Base-by-base conservation (phyloP, 2,888 invertebrate species). In the Cordilura impudica region DNA sequence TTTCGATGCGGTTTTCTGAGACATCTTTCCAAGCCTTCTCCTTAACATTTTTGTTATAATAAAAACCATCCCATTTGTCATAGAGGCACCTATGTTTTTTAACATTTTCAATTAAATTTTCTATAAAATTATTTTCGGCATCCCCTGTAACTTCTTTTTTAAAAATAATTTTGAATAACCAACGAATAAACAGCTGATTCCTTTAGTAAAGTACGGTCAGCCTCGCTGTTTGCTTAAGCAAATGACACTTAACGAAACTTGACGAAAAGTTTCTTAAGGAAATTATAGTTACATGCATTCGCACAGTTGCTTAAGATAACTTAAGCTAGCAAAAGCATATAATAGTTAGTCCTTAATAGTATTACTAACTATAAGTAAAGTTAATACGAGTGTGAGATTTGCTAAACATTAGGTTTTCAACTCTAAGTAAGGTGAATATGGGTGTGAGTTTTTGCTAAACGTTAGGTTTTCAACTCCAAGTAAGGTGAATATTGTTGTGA, bases 61-160 rank as follows among this genome's bases (percentile, higher is more conserved):
- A 61, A 61, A 61, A 61, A 14, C 7, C 45, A 12, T 61, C 60
- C 10, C 3, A 14, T 45, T 61, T 61, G 14, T 61, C 60, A 29
- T 61, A 61, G 14, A 61, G 26, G n/a, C 60, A 61, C 16, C 14
- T 43, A 14, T 14, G 14, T 14, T 45, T 16, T 18, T 61, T 8
- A 7, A 61, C 60, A 26, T 45, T 45, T 60, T 61, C 45, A 14
- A 60, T 60, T 60, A 60, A 39, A 23, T n/a, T 39, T 23, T 16
- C 10, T 8, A 45, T 12, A 26, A 61, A 61, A 10, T 16, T 7
- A 18, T 21, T n/a, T 45, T 45, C 45, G 1, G 19, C 60, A n/a
- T 61, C 60, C 58, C 19, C 39, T 58, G n/a, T 26, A 26, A 4
- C 6, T 3, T 26, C 6, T 26, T 26, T 26, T 26, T 26, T 26